These are phyloP conservation scores for Enteromius treurensis DNA, from an alignment of 2,797 vertebrate species.

Conservation along the genomic window DNA sequence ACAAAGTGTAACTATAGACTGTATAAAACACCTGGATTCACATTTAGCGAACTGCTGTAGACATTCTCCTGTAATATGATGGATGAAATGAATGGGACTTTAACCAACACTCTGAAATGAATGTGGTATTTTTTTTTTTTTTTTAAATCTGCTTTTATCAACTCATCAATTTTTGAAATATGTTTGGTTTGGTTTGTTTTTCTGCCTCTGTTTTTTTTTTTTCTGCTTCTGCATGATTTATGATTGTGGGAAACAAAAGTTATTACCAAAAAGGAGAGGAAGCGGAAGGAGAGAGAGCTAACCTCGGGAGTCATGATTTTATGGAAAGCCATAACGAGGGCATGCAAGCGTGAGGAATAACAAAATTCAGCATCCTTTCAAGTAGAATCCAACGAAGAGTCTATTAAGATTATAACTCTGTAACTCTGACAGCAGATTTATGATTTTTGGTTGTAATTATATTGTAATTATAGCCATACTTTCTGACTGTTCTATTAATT, in stretches of 20 bases:
- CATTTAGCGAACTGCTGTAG: background rate
- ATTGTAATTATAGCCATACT: background rate
- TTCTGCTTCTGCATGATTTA: constrained; percentile 14
- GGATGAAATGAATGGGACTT: background rate
- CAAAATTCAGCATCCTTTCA: background rate
- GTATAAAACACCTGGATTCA: background rate
- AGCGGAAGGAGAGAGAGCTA: background rate
- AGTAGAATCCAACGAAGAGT: background rate
- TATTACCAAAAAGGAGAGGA: background rate
- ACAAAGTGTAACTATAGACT: background rate
- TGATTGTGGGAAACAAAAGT: constrained; percentile 13
- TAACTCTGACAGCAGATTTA: background rate
- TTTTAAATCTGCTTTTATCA: background rate
- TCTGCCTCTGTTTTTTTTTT: constrained; percentile 2
- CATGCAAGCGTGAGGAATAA: background rate
- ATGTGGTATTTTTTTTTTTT: background rate
- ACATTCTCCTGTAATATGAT: background rate
- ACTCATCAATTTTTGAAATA: background rate
- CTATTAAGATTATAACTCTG: background rate
- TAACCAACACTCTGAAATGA: background rate
- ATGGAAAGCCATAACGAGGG: background rate
- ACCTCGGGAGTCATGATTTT: constrained; percentile 11
- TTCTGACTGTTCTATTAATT: background rate
- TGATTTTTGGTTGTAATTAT: background rate
- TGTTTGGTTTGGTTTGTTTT: background rate